Evolutionary conservation across 2,113 vertebrate genomes (phyloP).

Genomic region (Daubentonia madagascariensis): DNA sequence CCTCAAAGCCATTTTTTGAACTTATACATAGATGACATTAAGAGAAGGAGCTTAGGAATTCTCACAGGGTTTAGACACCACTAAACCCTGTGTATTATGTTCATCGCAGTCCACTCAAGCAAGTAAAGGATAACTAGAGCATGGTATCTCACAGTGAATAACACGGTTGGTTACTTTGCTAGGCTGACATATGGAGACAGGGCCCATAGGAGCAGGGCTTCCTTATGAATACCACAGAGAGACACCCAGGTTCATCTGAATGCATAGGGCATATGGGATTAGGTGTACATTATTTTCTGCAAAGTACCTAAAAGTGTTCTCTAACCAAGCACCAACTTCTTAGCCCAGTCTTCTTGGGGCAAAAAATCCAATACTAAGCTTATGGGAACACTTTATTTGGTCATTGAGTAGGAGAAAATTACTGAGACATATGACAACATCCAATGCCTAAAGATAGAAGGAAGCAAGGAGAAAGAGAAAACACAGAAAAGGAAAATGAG

Average conservation of each 20-base stretch:
- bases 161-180: conserved; percentile 24
- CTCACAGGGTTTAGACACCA: conserved; percentile 1
- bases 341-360: background rate
- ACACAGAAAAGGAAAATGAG: background rate
- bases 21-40: conserved; percentile 1
- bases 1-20: conserved; percentile 7
- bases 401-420: background rate
- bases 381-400: background rate
- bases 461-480: background rate
- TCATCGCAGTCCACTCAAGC: conserved; percentile 45
- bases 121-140: conserved; percentile 62
- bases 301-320: background rate
- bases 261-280: background rate
- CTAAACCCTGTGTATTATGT: conserved; percentile 15
- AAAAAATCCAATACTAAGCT: background rate
- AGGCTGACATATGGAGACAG: conserved; percentile 32
- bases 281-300: background rate
- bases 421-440: background rate
- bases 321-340: background rate
- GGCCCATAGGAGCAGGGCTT: background rate
- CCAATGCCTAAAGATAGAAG: background rate
- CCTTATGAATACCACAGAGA: background rate
- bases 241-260: background rate
- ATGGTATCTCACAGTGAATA: conserved; percentile 51
- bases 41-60: conserved; percentile 31